Evolutionary conservation across 2,888 invertebrate genomes (phyloP), one percentile per base, ranked within the genome.

Genomic region (Oligia fasciuncula): DNA sequence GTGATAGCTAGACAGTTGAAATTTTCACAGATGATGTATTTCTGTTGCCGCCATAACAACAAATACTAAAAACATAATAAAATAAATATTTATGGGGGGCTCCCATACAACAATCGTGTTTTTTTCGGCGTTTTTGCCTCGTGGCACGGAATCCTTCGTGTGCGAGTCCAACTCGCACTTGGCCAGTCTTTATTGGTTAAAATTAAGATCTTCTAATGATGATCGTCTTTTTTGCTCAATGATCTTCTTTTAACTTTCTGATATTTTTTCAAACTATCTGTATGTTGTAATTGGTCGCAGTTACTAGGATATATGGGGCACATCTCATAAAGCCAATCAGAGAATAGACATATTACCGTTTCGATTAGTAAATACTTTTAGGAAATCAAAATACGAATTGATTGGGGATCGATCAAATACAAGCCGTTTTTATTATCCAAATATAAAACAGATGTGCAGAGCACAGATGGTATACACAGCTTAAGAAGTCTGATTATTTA

Each of bases 401-500:
- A 23, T 54, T 9, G 1, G 0, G 0, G 8, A 35, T 23, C 8
- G 23, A 35, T 54, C 5, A 14, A 14, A 51, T 54, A 23, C 35
- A 23, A 35, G 23, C 23, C 2, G 8, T 70, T 35, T 40, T 54
- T n/a, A 70, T 4, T 17, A 17, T 5, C 17, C 17, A n/a, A 70
- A 51, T 4, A 35, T 51, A 14, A 54, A 70, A 17, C 14, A n/a
- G 5, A 40, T 57, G 11, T 9, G 5, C 11, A 40, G 11, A 40
- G 11, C 17, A n/a, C 17, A 17, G 4, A n/a, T 5, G n/a, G 17
- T 11, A 62, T 71, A 19, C 6, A 29, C 4, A 54, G 23, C 49
- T 14, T 60, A 63, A 73, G 62, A 35, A 57, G 35, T 73, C 14
- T 35, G 60, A 54, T 69, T 51, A 60, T 65, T 79, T 23, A 72